A percentile compares a stretch with the other conserved stretches of the same genome.
Evolutionary conservation across 2,797 vertebrate genomes (phyloP).

Genomic region (Lycodopsis pacificus): DNA sequence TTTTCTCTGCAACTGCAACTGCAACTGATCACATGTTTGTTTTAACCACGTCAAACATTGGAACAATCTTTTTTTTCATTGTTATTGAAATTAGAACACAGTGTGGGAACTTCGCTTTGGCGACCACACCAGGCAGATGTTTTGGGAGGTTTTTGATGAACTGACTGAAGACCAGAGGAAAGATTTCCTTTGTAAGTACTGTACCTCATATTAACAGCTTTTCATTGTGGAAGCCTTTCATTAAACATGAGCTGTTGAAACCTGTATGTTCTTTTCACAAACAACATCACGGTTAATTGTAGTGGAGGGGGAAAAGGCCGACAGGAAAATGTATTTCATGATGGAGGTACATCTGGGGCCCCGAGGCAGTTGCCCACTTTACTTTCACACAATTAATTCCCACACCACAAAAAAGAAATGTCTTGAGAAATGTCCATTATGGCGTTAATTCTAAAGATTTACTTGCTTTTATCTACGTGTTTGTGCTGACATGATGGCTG

Average conservation of each 20-base stretch:
- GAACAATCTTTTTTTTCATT: neutral
- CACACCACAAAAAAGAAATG: no score
- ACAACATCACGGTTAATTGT: neutral
- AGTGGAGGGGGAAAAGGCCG: neutral
- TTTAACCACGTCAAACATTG: neutral
- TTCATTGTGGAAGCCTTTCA: neutral
- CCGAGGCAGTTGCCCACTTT: neutral
- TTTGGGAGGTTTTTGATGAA: constrained; percentile 95
- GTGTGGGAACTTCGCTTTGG: constrained; percentile 73
- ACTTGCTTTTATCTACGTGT: no score
- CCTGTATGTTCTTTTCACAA: neutral
- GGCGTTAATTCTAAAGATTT: no score
- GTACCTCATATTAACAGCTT: neutral
- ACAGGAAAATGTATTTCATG: neutral
- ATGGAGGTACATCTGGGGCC: neutral
- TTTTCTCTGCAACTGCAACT: neutral
- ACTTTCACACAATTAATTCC: neutral
- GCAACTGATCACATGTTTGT: neutral
- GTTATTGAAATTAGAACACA: constrained; percentile 83
- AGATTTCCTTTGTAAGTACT: constrained; percentile 91
- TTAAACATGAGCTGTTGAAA: neutral
- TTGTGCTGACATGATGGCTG: no score
- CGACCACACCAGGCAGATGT: constrained; percentile 87
- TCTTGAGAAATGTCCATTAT: no score
- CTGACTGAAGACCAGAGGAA: constrained; percentile 91